These are phyloP conservation scores for Nycticryphes semicollaris DNA, from an alignment of 2,113 vertebrate genomes.

Conservation along the genomic window DNA sequence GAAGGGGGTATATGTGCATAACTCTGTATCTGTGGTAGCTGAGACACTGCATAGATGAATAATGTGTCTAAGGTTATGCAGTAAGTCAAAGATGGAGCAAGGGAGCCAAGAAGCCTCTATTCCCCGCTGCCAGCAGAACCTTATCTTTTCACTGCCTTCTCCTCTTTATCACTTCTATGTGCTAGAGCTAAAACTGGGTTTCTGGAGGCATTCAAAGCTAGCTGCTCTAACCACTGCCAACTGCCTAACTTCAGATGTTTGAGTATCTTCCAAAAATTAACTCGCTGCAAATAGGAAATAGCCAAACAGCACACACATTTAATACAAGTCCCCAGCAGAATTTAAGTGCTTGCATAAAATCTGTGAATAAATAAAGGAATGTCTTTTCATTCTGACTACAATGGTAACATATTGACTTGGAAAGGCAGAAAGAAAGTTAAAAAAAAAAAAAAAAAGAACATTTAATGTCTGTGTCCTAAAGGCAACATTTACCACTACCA, in stretches of 20 bases:
- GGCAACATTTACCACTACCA: not conserved
- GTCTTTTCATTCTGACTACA: not conserved
- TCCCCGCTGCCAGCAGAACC: not conserved
- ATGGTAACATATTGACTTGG: not conserved
- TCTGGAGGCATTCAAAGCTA: not conserved
- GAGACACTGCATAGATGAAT: fast-evolving
- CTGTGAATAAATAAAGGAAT: not conserved
- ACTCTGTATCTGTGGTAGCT: not conserved
- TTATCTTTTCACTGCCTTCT: not conserved
- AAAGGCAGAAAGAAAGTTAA: not conserved
- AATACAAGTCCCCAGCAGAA: not conserved
- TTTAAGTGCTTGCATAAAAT: not conserved
- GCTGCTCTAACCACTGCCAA: not conserved
- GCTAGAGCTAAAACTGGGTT: conserved; percentile 1
- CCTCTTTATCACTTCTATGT: not conserved
- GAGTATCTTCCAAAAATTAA: not conserved
- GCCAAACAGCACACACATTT: not conserved
- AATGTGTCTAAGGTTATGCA: not conserved
- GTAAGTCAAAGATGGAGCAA: not conserved
- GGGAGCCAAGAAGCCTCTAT: not conserved
- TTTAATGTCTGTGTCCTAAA: not conserved
- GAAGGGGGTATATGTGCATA: not conserved
- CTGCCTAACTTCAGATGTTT: not conserved
- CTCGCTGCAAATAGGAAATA: not conserved
- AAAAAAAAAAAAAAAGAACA: fast-evolving